These are phyloP conservation scores for Marasmarcha lunaedactyla DNA, from an alignment of 2,888 invertebrate genomes.

Conservation along the genomic window DNA sequence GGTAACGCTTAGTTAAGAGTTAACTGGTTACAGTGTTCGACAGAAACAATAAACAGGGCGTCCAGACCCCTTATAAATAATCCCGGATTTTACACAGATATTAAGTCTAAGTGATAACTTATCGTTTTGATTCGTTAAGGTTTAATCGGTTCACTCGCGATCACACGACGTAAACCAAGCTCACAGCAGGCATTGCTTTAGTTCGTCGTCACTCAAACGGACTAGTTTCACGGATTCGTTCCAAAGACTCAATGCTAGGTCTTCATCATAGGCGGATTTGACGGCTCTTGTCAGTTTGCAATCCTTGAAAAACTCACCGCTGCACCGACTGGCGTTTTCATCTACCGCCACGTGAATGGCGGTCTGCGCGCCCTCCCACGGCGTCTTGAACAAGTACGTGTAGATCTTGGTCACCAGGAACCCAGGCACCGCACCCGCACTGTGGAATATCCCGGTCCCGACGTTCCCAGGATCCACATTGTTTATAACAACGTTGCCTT, in stretches of 20 bases:
- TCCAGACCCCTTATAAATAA: too few species aligned
- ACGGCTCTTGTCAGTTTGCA: conserved; percentile 73
- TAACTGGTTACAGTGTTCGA: too few species aligned
- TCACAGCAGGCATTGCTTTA: conserved; percentile 61
- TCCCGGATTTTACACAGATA: too few species aligned
- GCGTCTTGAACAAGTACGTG: conserved; percentile 74
- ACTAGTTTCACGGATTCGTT: conserved; percentile 79
- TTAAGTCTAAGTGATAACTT: too few species aligned
- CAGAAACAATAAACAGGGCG: too few species aligned
- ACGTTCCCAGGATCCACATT: conserved; percentile 87
- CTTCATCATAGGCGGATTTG: conserved; percentile 72
- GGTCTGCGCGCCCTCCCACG: conserved; percentile 86
- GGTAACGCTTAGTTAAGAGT: too few species aligned
- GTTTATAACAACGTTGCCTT: conserved; percentile 78
- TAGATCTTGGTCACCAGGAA: conserved; percentile 60
- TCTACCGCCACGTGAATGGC: conserved; percentile 79
- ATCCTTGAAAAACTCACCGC: conserved; percentile 83
- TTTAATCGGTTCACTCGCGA: too few species aligned
- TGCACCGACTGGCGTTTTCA: conserved; percentile 74
- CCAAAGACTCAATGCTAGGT: conserved; percentile 82
- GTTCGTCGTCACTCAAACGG: conserved; percentile 73
- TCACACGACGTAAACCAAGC: too few species aligned
- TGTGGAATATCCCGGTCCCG: conserved; percentile 77
- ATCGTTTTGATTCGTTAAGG: too few species aligned
- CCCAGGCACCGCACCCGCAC: conserved; percentile 41